These are phyloP conservation scores for Zygaena filipendulae DNA, from an alignment of 2,888 invertebrate genomes.

Conservation along the genomic window DNA sequence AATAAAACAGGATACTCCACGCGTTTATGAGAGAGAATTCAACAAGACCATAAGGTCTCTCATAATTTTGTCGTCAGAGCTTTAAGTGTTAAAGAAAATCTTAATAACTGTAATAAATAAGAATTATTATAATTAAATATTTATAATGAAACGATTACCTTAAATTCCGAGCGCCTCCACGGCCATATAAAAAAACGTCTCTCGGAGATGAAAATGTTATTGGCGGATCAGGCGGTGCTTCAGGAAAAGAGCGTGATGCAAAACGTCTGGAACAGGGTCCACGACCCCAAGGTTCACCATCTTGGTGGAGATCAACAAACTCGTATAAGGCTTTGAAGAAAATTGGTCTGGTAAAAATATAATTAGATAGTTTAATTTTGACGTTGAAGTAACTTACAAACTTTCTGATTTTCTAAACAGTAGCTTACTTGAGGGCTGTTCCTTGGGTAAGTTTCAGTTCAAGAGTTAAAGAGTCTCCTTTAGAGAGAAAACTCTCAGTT, in stretches of 20 bases:
- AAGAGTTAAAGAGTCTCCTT: constrained; percentile 82
- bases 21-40: no score
- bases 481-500: constrained; percentile 85
- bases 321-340: constrained; percentile 88
- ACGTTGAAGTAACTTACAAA: neutral
- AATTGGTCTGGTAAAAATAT: constrained; percentile 73
- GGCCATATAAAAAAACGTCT: constrained; percentile 87
- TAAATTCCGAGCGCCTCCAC: constrained; percentile 85
- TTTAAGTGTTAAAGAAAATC: no score
- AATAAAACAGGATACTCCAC: no score
- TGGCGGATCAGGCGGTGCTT: constrained; percentile 71
- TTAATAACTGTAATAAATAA: no score
- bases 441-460: constrained; percentile 84
- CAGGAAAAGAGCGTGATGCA: constrained; percentile 70
- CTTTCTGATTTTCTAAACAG: neutral
- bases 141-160: no score
- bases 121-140: no score
- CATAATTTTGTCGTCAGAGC: no score
- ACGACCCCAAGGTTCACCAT: constrained; percentile 80
- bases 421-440: constrained; percentile 85
- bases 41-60: no score
- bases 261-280: constrained; percentile 83
- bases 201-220: constrained; percentile 82
- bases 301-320: constrained; percentile 88
- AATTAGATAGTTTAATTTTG: constrained; percentile 9